Evolutionary conservation across 2,797 vertebrate genomes (phyloP), one percentile per base, ranked within the genome.

Genomic region (Linurgus olivaceus): DNA sequence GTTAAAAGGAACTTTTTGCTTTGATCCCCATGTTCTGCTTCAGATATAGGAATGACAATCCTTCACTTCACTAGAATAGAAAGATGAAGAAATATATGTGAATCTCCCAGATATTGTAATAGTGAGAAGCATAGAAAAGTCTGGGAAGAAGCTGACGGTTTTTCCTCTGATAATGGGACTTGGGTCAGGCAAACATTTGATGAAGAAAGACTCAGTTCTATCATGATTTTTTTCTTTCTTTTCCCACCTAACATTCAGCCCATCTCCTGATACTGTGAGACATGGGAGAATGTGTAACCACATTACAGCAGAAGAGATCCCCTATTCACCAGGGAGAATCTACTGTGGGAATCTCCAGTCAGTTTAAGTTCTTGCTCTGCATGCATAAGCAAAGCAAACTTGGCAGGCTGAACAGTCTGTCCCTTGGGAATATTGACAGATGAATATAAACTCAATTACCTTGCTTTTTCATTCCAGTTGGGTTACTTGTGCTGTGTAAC

Each of bases 341-440:
- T 83, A 40, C 89, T 86, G 82, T 75, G 54, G 73, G 94, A 95
- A 92, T 89, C 91, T 90, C 72, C 33, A 48, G 40, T 54, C 0
- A 0, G 31, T 71, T 91, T 51, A 65, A 84, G 62, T 63, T 90
- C 82, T 57, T 0, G 3, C n/a, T 86, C 66, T 93, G 51, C 10
- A 8, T 35, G 35, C 84, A 65, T 52, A 87, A 78, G 67, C 80
- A 73, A 45, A 91, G 61, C 35, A 80, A 76, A 90, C 75, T 91
- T 96, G 96, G 94, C 92, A 93, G 51, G 52, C 75, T 72, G 68
- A 90, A 58, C 31, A 38, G 47, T 61, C 35, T 89, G 33, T 91
- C 91, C 88, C 81, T 78, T 62, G 76, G 81, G 95, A 96, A 92
- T 86, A 94, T 28, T 78, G 92, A 93, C 54, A 91, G 72, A 92